Base-by-base conservation (phyloP, 2,797 vertebrate species). In the Psittacula derbiana region DNA sequence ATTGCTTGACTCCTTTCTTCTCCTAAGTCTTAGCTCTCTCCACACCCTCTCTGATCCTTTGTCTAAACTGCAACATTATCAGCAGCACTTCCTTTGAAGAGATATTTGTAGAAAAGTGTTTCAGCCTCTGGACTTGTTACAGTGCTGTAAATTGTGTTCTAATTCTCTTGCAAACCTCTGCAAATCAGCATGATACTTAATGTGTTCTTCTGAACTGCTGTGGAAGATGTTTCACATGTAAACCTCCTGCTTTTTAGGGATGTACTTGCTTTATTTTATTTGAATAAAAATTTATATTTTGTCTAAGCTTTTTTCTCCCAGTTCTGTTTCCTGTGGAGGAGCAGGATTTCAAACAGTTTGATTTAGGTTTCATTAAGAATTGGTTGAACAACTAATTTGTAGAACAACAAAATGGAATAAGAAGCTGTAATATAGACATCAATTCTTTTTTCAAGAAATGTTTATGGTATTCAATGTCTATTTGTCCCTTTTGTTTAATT, bases 401-500 rank as follows among this genome's bases (percentile, higher is more conserved):
- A 65, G 38, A 31, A 25, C 16, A 70, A 28, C 16, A 60, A 79
- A 91, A 67, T 17, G 8, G 18, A 82, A 4, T 43, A 86, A 67
- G 18, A 50, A 66, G 8, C 23, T 84, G 10, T 57, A 90, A 79
- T 47, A 60, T n/a, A 78, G 76, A 44, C 50, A 89, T 4, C 2
- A 52, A 13, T 40, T 44, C 2, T 69, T 55, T 53, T 31, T 31
- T 7, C 25, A 47, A 38, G 27, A 76, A 73, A 44, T 30, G 2
- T 73, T 89, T 82, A 53, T 80, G 27, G 5, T 40, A 4, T 61
- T 81, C 44, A 49, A 12, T 43, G 17, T 75, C 67, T 91, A 13
- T 75, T 88, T 94, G 49, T 79, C 93, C 31, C 28, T 86, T 76
- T 38, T 72, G 49, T 81, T 92, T 92, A 79, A 62, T 67, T 84